These are phyloP conservation scores for Ibidorhyncha struthersii DNA, from an alignment of 2,113 vertebrate genomes.

Conservation along the genomic window DNA sequence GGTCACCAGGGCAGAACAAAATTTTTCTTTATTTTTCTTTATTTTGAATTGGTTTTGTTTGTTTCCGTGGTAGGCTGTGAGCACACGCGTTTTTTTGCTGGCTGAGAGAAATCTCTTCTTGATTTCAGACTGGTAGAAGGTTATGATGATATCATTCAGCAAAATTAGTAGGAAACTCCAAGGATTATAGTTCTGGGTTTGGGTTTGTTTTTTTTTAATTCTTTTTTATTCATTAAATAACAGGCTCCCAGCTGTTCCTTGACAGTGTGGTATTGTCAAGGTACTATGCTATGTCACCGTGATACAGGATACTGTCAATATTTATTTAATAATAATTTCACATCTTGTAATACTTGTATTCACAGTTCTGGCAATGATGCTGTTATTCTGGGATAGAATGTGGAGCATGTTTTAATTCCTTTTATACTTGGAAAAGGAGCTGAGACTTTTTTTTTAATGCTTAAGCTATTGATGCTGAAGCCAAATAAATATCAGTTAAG, in stretches of 20 bases:
- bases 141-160: background rate
- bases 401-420: background rate
- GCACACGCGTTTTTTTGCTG: rapidly evolving
- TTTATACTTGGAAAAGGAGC: background rate
- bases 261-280: rapidly evolving
- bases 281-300: rapidly evolving
- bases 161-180: background rate
- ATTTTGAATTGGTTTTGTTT: too few relatives aligned
- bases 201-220: background rate
- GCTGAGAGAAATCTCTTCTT: background rate
- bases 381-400: background rate
- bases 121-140: background rate
- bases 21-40: background rate
- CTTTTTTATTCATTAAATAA: background rate
- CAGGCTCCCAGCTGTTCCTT: background rate
- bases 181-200: background rate
- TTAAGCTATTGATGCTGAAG: background rate
- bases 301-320: rapidly evolving
- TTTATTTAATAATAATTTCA: background rate
- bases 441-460: background rate
- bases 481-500: background rate
- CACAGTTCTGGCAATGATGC: background rate
- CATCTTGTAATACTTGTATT: background rate
- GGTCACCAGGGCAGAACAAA: background rate
- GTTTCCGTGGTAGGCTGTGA: background rate